These are phyloP conservation scores for Strix uralensis DNA, from an alignment of 2,113 vertebrate genomes.

Conservation along the genomic window DNA sequence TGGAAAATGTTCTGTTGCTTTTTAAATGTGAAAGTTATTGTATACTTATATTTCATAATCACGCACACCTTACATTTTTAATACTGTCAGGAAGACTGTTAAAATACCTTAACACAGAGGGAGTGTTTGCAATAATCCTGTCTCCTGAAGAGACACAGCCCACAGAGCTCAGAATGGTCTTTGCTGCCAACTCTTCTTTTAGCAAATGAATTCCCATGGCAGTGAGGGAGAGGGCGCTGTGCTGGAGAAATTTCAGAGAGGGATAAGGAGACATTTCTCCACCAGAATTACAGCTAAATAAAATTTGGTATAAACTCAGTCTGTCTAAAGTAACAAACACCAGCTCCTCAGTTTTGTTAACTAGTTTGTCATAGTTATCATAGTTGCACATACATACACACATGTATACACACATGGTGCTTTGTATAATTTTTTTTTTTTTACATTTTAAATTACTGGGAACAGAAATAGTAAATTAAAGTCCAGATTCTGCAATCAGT, in stretches of 20 bases:
- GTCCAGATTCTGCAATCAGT: background rate
- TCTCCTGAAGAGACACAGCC: slow-evolving; percentile 44
- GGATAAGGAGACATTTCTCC: background rate
- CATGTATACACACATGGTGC: background rate
- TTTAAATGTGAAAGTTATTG: slow-evolving; percentile 35
- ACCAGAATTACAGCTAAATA: slow-evolving; percentile 10
- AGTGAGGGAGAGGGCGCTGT: background rate
- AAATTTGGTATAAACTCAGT: background rate
- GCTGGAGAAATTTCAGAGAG: slow-evolving; percentile 43
- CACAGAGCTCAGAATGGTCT: slow-evolving; percentile 4
- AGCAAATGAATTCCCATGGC: slow-evolving; percentile 43
- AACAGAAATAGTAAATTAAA: background rate
- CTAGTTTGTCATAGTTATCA: background rate
- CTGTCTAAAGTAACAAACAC: slow-evolving; percentile 30
- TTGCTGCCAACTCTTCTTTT: slow-evolving; percentile 50
- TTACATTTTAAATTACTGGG: background rate
- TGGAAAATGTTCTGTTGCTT: background rate
- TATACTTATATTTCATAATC: slow-evolving; percentile 30
- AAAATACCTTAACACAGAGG: background rate
- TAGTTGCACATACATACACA: background rate
- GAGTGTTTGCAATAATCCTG: slow-evolving; percentile 50
- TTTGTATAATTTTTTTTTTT: background rate
- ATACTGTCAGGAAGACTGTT: slow-evolving; percentile 43
- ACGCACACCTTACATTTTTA: slow-evolving; percentile 37
- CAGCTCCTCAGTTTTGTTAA: background rate